These are phyloP conservation scores for Danio rerio DNA, from an alignment of 2,113 vertebrate genomes.

Conservation along the genomic window DNA sequence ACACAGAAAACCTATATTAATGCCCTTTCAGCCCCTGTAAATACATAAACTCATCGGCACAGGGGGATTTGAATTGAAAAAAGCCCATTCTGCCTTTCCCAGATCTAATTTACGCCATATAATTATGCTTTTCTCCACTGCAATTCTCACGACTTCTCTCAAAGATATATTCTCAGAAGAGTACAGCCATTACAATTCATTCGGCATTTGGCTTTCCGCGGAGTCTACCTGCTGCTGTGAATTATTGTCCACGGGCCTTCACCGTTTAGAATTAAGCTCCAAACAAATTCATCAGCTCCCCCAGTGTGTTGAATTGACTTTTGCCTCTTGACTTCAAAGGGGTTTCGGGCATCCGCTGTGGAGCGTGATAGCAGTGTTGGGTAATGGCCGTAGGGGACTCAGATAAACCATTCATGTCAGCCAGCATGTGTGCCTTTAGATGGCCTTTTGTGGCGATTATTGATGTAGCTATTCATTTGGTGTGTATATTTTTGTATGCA, in stretches of 20 bases:
- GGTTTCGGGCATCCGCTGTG: slow-evolving; percentile 54
- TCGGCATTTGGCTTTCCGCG: slow-evolving; percentile 25
- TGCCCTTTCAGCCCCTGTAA: slow-evolving; percentile 25
- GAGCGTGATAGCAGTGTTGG: slow-evolving; percentile 53
- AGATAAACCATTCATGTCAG: slow-evolving; percentile 23
- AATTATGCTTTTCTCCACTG: slow-evolving; percentile 53
- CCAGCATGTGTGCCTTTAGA: slow-evolving; percentile 11
- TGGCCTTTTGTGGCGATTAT: not conserved
- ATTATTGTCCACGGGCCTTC: slow-evolving; percentile 63
- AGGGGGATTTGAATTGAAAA: slow-evolving; percentile 47
- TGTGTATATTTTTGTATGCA: not conserved
- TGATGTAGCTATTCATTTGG: not conserved
- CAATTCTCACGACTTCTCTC: slow-evolving; percentile 45
- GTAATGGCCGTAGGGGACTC: slow-evolving; percentile 40
- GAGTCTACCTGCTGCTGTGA: slow-evolving; percentile 61
- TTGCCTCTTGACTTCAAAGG: slow-evolving; percentile 73
- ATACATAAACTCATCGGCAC: slow-evolving; percentile 43
- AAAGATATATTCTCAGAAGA: slow-evolving; percentile 42
- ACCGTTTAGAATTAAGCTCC: slow-evolving; percentile 69
- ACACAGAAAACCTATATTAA: not conserved
- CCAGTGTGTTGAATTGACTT: slow-evolving; percentile 76
- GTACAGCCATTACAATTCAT: slow-evolving; percentile 41
- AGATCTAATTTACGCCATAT: slow-evolving; percentile 48
- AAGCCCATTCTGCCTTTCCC: slow-evolving; percentile 27
- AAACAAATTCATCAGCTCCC: slow-evolving; percentile 74